Evolutionary conservation across 2,797 vertebrate genomes (phyloP).

Genomic region (Amniataba percoides): DNA sequence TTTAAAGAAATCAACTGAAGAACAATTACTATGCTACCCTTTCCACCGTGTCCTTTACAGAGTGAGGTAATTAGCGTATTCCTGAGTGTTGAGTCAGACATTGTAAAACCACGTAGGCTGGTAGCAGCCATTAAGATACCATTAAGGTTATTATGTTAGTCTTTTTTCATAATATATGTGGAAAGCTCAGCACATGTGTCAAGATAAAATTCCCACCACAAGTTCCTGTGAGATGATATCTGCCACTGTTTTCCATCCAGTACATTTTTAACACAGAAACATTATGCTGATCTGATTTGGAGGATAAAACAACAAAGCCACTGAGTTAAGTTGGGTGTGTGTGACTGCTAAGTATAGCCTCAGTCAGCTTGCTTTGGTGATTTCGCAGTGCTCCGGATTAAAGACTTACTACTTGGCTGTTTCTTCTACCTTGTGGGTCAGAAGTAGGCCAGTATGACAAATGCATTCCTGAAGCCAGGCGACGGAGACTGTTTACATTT

Average conservation of each 20-base stretch:
- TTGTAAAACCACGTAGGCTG: conserved; percentile 33
- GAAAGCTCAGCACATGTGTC: not conserved
- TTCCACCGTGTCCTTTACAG: conserved; percentile 17
- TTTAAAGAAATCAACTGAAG: conserved; percentile 41
- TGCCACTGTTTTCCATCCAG: not conserved
- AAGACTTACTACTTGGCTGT: conserved; percentile 45
- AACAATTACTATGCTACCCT: conserved; percentile 11
- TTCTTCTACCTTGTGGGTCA: conserved; percentile 63
- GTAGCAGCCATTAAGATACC: conserved; percentile 21
- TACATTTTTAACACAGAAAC: not conserved
- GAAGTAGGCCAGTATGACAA: conserved; percentile 73
- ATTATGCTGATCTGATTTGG: not conserved
- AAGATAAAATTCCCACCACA: not conserved
- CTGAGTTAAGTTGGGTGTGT: conserved; percentile 5
- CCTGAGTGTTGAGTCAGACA: conserved; percentile 45
- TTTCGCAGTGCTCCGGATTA: conserved; percentile 51
- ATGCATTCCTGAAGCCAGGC: conserved; percentile 58
- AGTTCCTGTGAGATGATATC: not conserved
- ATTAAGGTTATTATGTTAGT: conserved; percentile 9
- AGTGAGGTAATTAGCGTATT: conserved; percentile 38
- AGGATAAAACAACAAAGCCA: conserved; percentile 5
- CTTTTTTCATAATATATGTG: not conserved
- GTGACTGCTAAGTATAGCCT: conserved; percentile 9
- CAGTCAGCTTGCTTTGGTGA: conserved; percentile 30
- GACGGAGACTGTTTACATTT: conserved; percentile 60